Conservation (phyloP, 2,888 invertebrate species). For the Geotrupes spiniger region DNA sequence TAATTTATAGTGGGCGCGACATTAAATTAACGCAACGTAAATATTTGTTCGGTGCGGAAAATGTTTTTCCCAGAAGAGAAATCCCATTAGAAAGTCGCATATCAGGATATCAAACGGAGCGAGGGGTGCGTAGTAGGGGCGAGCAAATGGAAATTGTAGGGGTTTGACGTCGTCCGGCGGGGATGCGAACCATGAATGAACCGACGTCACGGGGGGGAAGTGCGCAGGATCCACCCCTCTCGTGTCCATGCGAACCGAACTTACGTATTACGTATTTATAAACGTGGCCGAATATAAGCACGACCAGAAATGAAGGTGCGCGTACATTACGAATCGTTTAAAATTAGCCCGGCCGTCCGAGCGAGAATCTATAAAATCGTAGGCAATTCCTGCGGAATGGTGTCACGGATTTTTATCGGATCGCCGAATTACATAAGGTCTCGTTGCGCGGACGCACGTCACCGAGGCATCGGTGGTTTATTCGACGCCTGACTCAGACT, state of each 20-base stretch:
- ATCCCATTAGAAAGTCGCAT: constrained; percentile 10
- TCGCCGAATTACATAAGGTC: constrained; percentile 16
- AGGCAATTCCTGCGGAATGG: constrained; percentile 17
- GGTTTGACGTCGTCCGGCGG: constrained; percentile 20
- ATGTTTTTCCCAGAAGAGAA: constrained; percentile 7
- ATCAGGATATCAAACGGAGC: constrained; percentile 25
- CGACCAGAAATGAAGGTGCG: constrained; percentile 1
- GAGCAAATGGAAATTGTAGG: constrained; percentile 18
- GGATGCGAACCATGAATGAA: constrained; percentile 39
- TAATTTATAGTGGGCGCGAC: no score
- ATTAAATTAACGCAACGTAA: no score
- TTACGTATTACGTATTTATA: not conserved
- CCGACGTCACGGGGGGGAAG: constrained; percentile 34
- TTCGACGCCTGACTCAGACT: constrained; percentile 39
- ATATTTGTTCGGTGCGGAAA: no score
- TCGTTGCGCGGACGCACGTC: constrained; percentile 22
- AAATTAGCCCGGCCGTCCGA: constrained; percentile 2
- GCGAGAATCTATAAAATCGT: constrained; percentile 7
- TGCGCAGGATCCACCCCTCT: constrained; percentile 15
- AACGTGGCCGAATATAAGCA: not conserved
- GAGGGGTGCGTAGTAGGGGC: constrained; percentile 17
- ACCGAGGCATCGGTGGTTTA: constrained; percentile 33
- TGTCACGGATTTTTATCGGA: constrained; percentile 17
- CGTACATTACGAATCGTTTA: constrained; percentile 9
- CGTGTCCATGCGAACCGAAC: constrained; percentile 12